Base-by-base conservation (phyloP, 2,888 invertebrate genomes). In the Watsonalla binaria region DNA sequence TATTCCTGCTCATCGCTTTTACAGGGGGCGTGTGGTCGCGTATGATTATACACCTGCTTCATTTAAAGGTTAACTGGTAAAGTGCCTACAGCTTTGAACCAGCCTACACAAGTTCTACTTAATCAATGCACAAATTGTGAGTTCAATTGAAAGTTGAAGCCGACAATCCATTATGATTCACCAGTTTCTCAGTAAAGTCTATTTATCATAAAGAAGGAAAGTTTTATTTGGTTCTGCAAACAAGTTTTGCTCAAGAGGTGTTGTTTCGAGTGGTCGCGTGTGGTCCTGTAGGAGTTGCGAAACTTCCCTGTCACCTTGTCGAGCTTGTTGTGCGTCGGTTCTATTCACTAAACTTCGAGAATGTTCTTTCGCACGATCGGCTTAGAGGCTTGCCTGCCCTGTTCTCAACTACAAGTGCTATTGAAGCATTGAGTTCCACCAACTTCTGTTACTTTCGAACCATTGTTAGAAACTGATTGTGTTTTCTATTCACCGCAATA, bases 351-450 rank as follows among this genome's bases (percentile, higher is more conserved):
- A 83, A 84, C 70, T 87, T 80, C 60, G 70, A 66, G 76, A 74
- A 72, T 63, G 75, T 86, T 84, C 86, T 80, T 84, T 82, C 80
- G 66, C 79, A 68, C 78, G 82, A 85, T 81, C 86, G 86, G 82
- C 87, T 88, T 88, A 89, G 82, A 79, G 82, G 81, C 84, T 84
- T 78, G 82, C 78, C 76, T 75, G 71, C 74, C 72, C 34, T 74
- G 68, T 82, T 79, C 71, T 60, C 70, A 80, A 83, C 82, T 80
- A 81, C 75, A 72, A 86, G 85, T 79, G 74, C 78, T 81, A 78
- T 84, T 84, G 76, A 78, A 85, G 80, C 74, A 74, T 71, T 65
- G 71, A 77, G 78, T 80, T 62, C 66, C 68, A 62, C 64, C 60
- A 76, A 83, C 72, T 84, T 82, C 65, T 70, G 63, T 74, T 78